These are phyloP conservation scores for Morinoia aosen DNA, from an alignment of 2,888 invertebrate species.

Conservation along the genomic window DNA sequence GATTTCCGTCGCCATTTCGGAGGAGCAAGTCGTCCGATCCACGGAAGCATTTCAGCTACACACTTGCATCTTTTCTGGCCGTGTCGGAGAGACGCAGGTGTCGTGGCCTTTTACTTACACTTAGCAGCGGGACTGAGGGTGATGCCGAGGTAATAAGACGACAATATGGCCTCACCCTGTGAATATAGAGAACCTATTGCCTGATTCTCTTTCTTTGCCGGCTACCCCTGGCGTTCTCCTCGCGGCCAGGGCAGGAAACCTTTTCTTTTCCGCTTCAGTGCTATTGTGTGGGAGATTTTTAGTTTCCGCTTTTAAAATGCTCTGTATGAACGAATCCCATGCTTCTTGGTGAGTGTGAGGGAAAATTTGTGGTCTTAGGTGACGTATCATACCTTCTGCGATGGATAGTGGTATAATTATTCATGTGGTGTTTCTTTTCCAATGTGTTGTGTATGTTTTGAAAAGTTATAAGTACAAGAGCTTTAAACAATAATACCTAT, in stretches of 20 bases:
- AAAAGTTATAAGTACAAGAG: too few relatives aligned
- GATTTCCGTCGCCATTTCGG: too few relatives aligned
- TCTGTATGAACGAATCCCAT: too few relatives aligned
- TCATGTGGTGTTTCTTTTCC: too few relatives aligned
- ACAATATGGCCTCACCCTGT: background rate
- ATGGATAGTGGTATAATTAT: too few relatives aligned
- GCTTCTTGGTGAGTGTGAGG: too few relatives aligned
- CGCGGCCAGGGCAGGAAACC: background rate
- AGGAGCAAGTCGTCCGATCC: background rate
- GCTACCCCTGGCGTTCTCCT: background rate
- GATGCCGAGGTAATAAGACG: background rate
- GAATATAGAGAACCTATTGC: background rate
- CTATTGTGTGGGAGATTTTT: background rate
- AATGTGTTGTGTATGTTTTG: too few relatives aligned
- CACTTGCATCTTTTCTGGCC: background rate
- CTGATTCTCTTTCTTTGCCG: background rate
- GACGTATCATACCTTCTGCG: too few relatives aligned
- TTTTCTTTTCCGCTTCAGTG: background rate
- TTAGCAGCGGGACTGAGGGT: background rate
- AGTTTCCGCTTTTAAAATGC: background rate
- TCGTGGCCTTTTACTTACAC: slow-evolving; percentile 35
- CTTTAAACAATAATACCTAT: too few relatives aligned
- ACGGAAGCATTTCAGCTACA: background rate
- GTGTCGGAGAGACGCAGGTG: background rate
- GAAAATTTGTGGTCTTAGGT: too few relatives aligned